These are phyloP conservation scores for Monochamus alternatus DNA, from an alignment of 2,888 invertebrate genomes.

Conservation along the genomic window DNA sequence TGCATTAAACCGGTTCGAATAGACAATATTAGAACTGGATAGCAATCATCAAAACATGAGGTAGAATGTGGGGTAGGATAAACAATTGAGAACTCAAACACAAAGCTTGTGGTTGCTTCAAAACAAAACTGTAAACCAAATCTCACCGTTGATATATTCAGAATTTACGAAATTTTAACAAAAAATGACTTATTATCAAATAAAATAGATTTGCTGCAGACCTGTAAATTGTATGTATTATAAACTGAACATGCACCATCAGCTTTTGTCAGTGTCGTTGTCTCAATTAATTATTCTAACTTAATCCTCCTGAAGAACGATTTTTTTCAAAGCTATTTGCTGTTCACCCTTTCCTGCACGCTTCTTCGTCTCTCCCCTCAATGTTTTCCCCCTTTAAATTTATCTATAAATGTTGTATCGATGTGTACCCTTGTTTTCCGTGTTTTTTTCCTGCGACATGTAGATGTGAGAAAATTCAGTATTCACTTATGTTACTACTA, in stretches of 20 bases:
- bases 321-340: slow-evolving; percentile 49
- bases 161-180: no score
- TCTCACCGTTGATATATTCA: no score
- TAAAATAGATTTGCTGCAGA: neutral
- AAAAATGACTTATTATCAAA: neutral
- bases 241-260: slow-evolving; percentile 10
- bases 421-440: slow-evolving; percentile 43
- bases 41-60: slow-evolving; percentile 37
- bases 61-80: slow-evolving; percentile 43
- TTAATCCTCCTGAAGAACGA: slow-evolving; percentile 19
- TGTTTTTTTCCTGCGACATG: slow-evolving; percentile 50
- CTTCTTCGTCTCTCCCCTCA: slow-evolving; percentile 59
- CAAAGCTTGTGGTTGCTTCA: slow-evolving; percentile 24
- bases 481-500: slow-evolving; percentile 23
- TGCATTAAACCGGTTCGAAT: slow-evolving; percentile 45
- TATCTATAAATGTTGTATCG: slow-evolving; percentile 47
- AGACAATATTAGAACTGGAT: slow-evolving; percentile 45
- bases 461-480: slow-evolving; percentile 44
- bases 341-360: slow-evolving; percentile 62
- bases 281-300: slow-evolving; percentile 36
- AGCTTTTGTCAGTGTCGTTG: slow-evolving; percentile 14
- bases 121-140: neutral
- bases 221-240: neutral
- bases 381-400: slow-evolving; percentile 46
- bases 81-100: slow-evolving; percentile 25